Base-by-base conservation (phyloP, 2,888 invertebrate species). In the Sabatieria punctata region DNA sequence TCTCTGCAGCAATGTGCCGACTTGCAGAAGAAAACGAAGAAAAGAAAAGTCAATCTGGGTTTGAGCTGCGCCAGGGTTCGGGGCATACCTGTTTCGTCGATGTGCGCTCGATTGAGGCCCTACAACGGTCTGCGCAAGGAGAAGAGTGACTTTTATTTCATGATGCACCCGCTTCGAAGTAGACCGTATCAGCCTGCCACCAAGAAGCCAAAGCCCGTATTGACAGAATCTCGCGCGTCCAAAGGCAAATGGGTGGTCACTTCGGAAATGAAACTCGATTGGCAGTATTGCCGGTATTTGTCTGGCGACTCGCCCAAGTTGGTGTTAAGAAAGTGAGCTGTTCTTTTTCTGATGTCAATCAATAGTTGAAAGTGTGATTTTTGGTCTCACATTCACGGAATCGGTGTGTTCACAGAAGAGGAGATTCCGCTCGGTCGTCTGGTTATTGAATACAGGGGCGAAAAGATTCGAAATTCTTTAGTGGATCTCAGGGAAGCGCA, bases 401-500 rank as follows among this genome's bases (percentile, higher is more conserved):
- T 43, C 36, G 43, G 43, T 18, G 43, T 43, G 36, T 43, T 43
- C 36, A n/a, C 43, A 2, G 23, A 11, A 6, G 24, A 43, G 43
- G 15, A 22, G 23, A 35, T 43, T 24, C 24, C 35, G 2, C 23
- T 6, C 6, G 36, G 43, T 4, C 21, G 30, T 24, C 4, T 43
- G 15, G 36, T 43, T 6, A 2, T 43, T 2, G 43, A 43, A 18
- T 43, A 43, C 18, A 3, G 36, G 18, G 43, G 43, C 23, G 23
- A 43, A 22, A n/a, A 36, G 15, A 35, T 36, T 19, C 35, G 43
- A 15, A 4, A 22, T 13, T 3, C 24, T 4, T 25, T 43, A 2
- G 15, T 18, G 4, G 43, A 33, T 13, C 18, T 6, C 8, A 4
- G 43, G n/a, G 43, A 43, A 18, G 25, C 15, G 24, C n/a, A 3